Conservation (phyloP, 2,113 vertebrate genomes). For the Bothrops jararaca region DNA sequence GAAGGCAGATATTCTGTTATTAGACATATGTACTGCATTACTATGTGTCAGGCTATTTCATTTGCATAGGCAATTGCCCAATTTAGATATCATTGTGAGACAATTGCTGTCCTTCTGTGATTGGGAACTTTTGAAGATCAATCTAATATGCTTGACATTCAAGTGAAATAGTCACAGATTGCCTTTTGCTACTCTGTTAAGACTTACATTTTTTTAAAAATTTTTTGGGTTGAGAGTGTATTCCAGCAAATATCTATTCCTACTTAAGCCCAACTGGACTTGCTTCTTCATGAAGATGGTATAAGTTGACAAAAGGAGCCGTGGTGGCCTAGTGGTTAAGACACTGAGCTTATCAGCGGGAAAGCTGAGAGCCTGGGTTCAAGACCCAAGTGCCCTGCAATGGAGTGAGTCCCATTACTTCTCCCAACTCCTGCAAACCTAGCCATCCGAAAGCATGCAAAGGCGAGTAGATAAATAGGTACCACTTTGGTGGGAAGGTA, state of each 20-base stretch:
- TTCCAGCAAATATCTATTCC: background rate
- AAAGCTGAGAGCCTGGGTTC: background rate
- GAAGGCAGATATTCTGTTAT: background rate
- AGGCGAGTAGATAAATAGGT: background rate
- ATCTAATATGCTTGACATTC: fast-evolving
- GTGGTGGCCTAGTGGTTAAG: background rate
- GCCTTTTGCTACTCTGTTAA: background rate
- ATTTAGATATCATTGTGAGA: background rate
- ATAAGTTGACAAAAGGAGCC: background rate
- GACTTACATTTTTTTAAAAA: too few relatives aligned
- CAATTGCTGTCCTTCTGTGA: background rate
- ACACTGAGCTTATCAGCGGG: background rate
- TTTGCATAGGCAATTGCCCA: constrained; percentile 1
- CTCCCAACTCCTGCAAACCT: background rate
- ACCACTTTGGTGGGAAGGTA: background rate
- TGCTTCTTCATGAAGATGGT: background rate
- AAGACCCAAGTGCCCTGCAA: background rate
- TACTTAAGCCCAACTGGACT: background rate
- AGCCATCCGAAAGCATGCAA: background rate
- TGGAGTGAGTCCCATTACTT: background rate
- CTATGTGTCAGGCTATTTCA: background rate
- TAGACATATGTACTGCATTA: background rate
- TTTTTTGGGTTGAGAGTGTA: background rate
- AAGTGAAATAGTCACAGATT: background rate
- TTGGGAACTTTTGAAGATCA: background rate